Evolutionary conservation across 2,797 vertebrate genomes (phyloP).

Genomic region (Poliocrania exsul): DNA sequence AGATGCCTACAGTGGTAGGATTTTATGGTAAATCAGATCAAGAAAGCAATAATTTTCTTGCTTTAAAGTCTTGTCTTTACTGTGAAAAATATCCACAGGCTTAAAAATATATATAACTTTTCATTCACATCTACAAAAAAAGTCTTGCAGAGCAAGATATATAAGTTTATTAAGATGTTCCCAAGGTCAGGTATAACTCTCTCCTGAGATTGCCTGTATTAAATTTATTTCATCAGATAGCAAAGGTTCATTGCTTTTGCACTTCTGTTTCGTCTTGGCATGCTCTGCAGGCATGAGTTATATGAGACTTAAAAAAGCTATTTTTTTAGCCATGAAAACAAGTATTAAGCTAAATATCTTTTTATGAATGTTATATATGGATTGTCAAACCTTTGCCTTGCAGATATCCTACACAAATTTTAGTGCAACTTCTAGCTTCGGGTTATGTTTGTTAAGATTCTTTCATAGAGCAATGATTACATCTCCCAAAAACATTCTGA

Average conservation of each 20-base stretch:
- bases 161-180: not conserved
- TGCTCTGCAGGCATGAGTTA: not conserved
- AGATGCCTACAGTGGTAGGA: not conserved
- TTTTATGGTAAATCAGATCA: not conserved
- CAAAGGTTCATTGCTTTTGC: not conserved
- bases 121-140: not conserved
- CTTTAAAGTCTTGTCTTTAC: not conserved
- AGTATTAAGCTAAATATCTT: not conserved
- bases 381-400: not conserved
- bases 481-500: not conserved
- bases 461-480: not conserved
- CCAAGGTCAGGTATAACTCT: not conserved
- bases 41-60: not conserved
- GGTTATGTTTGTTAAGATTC: not conserved
- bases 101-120: not conserved
- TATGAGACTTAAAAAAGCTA: not conserved
- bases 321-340: not conserved
- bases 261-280: not conserved
- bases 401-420: not conserved
- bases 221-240: not conserved
- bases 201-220: not conserved
- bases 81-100: not conserved
- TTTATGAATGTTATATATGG: not conserved
- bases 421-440: not conserved
- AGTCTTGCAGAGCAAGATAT: not conserved